Percentiles rank a stretch among this genome's conserved stretches.
These are phyloP conservation scores for Dynastes maya DNA, from an alignment of 2,888 invertebrate genomes.

Conservation along the genomic window DNA sequence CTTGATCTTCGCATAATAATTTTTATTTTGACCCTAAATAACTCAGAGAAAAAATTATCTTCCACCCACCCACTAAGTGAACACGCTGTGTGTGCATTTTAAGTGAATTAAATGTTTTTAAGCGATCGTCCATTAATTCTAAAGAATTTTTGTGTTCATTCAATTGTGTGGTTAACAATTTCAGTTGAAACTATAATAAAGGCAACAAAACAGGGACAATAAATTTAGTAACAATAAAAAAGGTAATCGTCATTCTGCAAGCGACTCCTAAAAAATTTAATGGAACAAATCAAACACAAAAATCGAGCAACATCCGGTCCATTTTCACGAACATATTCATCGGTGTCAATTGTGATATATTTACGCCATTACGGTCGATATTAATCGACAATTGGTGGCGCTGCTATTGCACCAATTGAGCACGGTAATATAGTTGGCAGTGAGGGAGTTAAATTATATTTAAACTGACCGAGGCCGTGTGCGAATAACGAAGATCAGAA, in stretches of 20 bases:
- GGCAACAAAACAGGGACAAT: conserved; percentile 24
- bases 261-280: conserved; percentile 27
- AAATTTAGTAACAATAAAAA: conserved; percentile 35
- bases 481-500: conserved; percentile 35
- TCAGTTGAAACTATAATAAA: conserved; percentile 10
- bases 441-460: conserved; percentile 38
- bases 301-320: conserved; percentile 37
- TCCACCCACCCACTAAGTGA: no score
- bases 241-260: conserved; percentile 18
- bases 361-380: conserved; percentile 32
- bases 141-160: not conserved
- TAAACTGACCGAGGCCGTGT: conserved; percentile 18
- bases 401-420: conserved; percentile 34
- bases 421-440: conserved; percentile 1
- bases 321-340: conserved; percentile 34
- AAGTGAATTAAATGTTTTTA: no score
- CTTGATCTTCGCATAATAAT: no score
- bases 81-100: no score
- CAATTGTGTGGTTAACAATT: not conserved
- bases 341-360: conserved; percentile 39
- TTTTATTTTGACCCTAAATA: no score
- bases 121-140: no score
- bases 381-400: conserved; percentile 44
- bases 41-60: no score
- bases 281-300: conserved; percentile 44